Conservation (phyloP, 2,113 vertebrate genomes). For the Speoplatyrhinus poulsoni region DNA sequence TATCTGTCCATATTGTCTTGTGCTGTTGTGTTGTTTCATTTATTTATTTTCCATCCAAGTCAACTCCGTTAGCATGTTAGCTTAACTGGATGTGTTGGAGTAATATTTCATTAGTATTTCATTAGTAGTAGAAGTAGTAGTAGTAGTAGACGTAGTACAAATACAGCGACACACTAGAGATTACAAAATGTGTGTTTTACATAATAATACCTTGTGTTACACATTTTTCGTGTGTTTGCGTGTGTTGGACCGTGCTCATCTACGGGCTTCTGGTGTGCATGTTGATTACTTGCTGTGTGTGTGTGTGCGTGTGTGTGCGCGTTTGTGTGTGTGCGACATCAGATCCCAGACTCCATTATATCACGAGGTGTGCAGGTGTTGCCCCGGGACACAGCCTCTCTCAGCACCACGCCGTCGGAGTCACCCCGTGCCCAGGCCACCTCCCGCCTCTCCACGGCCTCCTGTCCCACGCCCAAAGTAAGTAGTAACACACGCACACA, state of each 20-base stretch:
- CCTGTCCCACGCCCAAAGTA: constrained; percentile 99
- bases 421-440: constrained; percentile 98
- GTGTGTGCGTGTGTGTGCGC: constrained; percentile 12
- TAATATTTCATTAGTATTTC: too few species aligned
- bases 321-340: constrained; percentile 40
- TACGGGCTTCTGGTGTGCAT: constrained; percentile 11
- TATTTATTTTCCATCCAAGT: too few species aligned
- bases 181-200: not conserved
- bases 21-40: too few species aligned
- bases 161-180: not conserved
- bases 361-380: constrained; percentile 98
- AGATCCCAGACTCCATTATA: constrained; percentile 99
- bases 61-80: too few species aligned
- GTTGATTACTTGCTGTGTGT: constrained; percentile 23
- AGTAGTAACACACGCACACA: constrained; percentile 67
- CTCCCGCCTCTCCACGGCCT: constrained; percentile 97
- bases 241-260: constrained; percentile 8
- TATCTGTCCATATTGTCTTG: constrained; percentile 5
- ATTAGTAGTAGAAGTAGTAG: too few species aligned
- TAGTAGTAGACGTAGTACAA: not conserved
- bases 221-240: not conserved
- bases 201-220: not conserved
- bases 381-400: constrained; percentile 95
- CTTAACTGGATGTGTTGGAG: too few species aligned
- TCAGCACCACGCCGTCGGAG: constrained; percentile 98